A percentile compares a stretch with the other conserved stretches of the same genome.
Evolutionary conservation across 2,888 invertebrate genomes (phyloP).

Genomic region (Parnassius mnemosyne): DNA sequence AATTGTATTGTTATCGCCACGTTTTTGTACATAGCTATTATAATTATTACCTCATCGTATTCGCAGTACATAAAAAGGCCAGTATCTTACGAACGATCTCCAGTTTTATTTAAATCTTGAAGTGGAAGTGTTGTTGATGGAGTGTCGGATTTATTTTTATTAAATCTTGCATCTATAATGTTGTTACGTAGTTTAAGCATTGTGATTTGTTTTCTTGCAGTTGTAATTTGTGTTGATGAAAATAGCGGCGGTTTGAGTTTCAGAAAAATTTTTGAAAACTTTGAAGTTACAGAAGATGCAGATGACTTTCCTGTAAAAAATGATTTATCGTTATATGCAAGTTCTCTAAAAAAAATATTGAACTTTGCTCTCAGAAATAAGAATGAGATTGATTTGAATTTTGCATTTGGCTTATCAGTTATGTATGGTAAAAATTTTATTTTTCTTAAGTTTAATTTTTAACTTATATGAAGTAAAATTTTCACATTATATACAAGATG

Average conservation of each 20-base stretch:
- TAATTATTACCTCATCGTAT: constrained; percentile 7
- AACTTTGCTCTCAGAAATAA: constrained; percentile 40
- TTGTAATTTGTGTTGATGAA: constrained; percentile 10
- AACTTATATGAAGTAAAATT: neutral
- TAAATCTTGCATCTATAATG: constrained; percentile 13
- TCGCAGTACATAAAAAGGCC: constrained; percentile 21
- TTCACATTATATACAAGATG: constrained; percentile 1
- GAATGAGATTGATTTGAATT: constrained; percentile 45
- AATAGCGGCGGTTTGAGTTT: constrained; percentile 5
- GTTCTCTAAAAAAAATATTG: constrained; percentile 39
- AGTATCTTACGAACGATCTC: constrained; percentile 4
- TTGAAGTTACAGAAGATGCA: constrained; percentile 1
- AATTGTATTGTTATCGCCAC: constrained; percentile 7
- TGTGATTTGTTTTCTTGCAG: constrained; percentile 11
- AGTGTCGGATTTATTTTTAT: constrained; percentile 2
- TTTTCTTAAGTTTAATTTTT: constrained; percentile 3
- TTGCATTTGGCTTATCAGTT: constrained; percentile 54
- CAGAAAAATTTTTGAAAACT: constrained; percentile 7
- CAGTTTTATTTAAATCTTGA: constrained; percentile 23
- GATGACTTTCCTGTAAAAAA: constrained; percentile 37
- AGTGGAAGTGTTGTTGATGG: constrained; percentile 6
- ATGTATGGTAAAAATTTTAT: constrained; percentile 45
- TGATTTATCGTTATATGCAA: constrained; percentile 44
- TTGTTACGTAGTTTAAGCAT: constrained; percentile 6
- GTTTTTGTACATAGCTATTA: constrained; percentile 4